phyloP scores from a whole-genome alignment of 1,140 invertebrate genomes.

The Pogonomyrmex barbatus region DNA sequence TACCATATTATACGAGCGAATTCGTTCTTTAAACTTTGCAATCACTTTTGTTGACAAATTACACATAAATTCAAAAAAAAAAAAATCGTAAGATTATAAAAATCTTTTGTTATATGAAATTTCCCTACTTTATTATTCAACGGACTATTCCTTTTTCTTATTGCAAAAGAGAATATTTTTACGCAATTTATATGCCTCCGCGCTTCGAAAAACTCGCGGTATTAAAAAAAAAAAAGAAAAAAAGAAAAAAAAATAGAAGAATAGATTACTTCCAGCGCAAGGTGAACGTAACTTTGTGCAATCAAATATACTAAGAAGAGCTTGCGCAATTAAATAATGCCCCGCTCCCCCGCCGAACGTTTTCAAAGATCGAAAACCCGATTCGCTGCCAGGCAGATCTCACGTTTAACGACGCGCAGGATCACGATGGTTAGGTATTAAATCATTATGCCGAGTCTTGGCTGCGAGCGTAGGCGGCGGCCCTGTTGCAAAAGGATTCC shows the following conservation, averaged over 20 bases:
- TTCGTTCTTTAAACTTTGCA: background rate
- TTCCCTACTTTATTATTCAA: background rate
- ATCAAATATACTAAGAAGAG: constrained; percentile 14
- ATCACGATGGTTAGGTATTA: constrained; percentile 55
- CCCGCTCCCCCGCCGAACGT: background rate
- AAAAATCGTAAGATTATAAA: background rate
- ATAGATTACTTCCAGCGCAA: background rate
- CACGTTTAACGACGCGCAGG: constrained; percentile 51
- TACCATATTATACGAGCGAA: background rate
- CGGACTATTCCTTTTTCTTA: background rate
- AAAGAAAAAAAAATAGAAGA: background rate
- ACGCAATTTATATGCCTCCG: constrained; percentile 25
- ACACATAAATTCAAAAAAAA: background rate
- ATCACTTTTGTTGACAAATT: background rate
- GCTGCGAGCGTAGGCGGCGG: constrained; percentile 49
- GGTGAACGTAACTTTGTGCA: background rate
- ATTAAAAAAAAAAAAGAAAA: background rate
- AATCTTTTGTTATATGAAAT: background rate
- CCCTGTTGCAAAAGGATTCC: constrained; percentile 52
- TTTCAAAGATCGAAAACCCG: constrained; percentile 24
- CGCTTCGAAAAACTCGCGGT: background rate
- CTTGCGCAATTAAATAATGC: constrained; percentile 17
- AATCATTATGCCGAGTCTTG: constrained; percentile 60
- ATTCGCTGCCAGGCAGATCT: background rate
- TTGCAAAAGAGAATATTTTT: constrained; percentile 9